Evolutionary conservation across 2,888 invertebrate genomes (phyloP), one percentile per base, ranked within the genome.

Genomic region (Tiliacea aurago): DNA sequence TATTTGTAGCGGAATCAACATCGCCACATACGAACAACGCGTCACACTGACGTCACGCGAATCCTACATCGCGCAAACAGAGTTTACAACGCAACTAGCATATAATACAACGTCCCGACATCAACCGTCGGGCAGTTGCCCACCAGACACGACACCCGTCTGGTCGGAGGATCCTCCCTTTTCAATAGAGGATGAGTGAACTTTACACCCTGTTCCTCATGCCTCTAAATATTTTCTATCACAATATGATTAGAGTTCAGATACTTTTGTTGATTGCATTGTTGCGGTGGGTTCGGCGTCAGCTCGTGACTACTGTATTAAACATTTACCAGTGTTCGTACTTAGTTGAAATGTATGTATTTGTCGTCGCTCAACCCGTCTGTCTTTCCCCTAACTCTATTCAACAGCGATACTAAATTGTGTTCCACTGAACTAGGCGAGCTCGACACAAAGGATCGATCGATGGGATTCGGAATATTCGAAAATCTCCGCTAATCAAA

Each of bases 381-480:
- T 59, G 51, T 58, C 53, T 45, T n/a, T 70, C 20, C 37, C 10
- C 28, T 78, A 58, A 55, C 45, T 56, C 13, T 33, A 65, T 62
- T 47, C 23, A 53, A 41, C 15, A 62, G 58, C 53, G 59, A 66
- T 68, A 70, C 33, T 47, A 75, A 80, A 80, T 76, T 76, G 58
- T 69, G 41, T 62, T 65, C 41, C 45, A 67, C 3, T 59, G 15
- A 75, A 71, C 63, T 53, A 63, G 45, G 15, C 62, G 47, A 63
- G 28, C 65, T 56, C 15, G 20, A 10, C 56, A 51, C 63, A 82
- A 80, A 76, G 53, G 49, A 62, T 72, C 64, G 55, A 67, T 56
- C 51, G 28, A 56, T 51, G 53, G 28, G 37, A 55, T 77, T 62
- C 47, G 4, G 10, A 53, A 10, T 61, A 80, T 63, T 73, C 23